phyloP scores from a whole-genome alignment of 2,113 vertebrate species.

The Spea bombifrons region DNA sequence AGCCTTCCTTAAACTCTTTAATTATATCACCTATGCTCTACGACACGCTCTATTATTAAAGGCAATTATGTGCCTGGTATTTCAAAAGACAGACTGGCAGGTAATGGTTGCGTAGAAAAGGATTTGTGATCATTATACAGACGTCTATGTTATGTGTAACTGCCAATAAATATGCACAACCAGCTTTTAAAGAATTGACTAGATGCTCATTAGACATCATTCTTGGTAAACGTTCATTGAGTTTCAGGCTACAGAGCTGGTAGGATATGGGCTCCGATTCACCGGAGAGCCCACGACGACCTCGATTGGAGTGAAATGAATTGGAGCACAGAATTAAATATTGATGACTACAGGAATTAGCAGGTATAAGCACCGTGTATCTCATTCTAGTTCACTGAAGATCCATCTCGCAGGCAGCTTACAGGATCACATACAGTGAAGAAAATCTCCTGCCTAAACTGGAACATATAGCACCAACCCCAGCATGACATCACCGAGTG shows the following conservation, averaged over 20 bases:
- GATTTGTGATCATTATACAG: conserved; percentile 38
- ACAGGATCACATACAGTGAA: no score
- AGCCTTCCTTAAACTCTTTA: conserved; percentile 8
- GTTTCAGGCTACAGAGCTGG: no score
- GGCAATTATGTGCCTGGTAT: conserved; percentile 29
- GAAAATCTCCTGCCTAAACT: no score
- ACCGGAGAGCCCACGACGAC: neutral
- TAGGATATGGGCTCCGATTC: no score
- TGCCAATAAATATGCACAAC: neutral
- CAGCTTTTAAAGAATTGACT: conserved; percentile 13
- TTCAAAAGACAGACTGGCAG: conserved; percentile 27
- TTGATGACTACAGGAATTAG: no score
- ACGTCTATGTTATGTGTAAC: neutral
- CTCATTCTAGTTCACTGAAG: no score
- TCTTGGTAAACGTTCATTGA: neutral
- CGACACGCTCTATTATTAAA: conserved; percentile 40
- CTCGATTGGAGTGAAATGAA: neutral
- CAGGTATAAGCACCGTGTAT: no score
- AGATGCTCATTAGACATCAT: conserved; percentile 2
- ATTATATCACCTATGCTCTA: conserved; percentile 26
- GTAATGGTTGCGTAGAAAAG: conserved; percentile 11
- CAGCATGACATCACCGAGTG: no score
- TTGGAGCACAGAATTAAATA: neutral
- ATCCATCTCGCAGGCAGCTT: no score
- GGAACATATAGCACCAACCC: no score